Evolutionary conservation across 2,113 vertebrate species (phyloP), one percentile per base, ranked within the genome.

Genomic region (Muntiacus muntjak): DNA sequence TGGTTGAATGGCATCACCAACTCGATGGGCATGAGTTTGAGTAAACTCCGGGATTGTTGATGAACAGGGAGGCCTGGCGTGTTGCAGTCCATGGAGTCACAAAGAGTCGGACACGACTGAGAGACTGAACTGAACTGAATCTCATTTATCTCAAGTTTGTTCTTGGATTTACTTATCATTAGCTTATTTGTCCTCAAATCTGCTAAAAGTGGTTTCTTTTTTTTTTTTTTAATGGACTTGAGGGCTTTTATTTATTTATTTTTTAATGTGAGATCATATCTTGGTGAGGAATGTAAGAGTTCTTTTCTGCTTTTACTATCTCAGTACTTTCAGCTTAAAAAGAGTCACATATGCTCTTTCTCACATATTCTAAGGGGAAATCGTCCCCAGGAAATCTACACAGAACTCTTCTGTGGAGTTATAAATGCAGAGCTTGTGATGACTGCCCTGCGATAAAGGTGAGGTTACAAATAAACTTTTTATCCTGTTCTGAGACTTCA

Each of bases 1-100:
- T 36, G 64, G 17, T 5, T 36, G n/a, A 4, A 71, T 36, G 64
- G 17, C n/a, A 36, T 21, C 17, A 71, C 64, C 11, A 4, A 71
- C 17, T 0, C 1, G 0, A 1, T 71, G 64, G 9, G 11, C 33
- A 36, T 36, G n/a, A 36, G 17, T 21, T 9, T 71, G 64, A 11
- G 64, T 36, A 11, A 36, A 11, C n/a, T 71, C 64, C 9, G 1
- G 64, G 64, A 36, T 21, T 71, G 2, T 17, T 71, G 2, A 36
- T 71, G 64, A n/a, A 71, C 64, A 36, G n/a, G 64, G 64, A 71
- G 17, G 64, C n/a, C n/a, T 71, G 10, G 17, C 1, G 4, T 36
- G n/a, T 4, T 71, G 17, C 17, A 21, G n/a, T 36, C 4, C 64
- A 36, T 6, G n/a, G n/a, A 9, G 19, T 36, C n/a, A 11, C n/a